phyloP scores from a whole-genome alignment of 2,797 vertebrate species.

The Catharus ustulatus region DNA sequence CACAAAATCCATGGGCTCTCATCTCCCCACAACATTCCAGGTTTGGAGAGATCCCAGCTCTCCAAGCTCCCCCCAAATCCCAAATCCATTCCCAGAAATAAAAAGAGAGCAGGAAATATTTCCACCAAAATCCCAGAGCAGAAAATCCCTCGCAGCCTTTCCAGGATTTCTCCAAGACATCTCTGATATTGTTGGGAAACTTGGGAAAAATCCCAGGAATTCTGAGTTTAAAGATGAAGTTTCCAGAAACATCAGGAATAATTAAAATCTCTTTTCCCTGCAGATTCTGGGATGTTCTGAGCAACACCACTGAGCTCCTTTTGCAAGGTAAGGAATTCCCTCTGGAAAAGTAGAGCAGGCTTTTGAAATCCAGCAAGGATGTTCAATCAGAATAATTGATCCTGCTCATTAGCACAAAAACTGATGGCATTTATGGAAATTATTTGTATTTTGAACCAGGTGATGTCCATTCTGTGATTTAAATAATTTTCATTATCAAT shows the following conservation, averaged over 20 bases:
- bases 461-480: background rate
- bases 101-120: background rate
- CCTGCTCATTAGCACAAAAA: background rate
- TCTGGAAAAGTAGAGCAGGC: background rate
- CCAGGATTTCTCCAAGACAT: background rate
- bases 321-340: slow-evolving; percentile 10
- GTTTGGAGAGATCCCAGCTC: background rate
- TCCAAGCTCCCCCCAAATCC: background rate
- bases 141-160: background rate
- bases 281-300: slow-evolving; percentile 23
- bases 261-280: slow-evolving; percentile 57
- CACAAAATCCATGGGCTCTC: background rate
- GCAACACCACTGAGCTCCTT: slow-evolving; percentile 9
- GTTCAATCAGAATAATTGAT: background rate
- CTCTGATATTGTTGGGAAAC: slow-evolving; percentile 39
- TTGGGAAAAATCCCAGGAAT: slow-evolving; percentile 35
- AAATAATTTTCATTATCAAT: background rate
- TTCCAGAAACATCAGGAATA: slow-evolving; percentile 42
- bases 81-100: background rate
- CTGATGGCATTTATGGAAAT: background rate
- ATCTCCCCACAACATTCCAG: background rate
- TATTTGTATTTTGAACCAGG: background rate
- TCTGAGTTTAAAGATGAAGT: slow-evolving; percentile 41
- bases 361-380: background rate
- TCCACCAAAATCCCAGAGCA: background rate